Evolutionary conservation across 2,888 invertebrate species (phyloP), one percentile per base, ranked within the genome.

Genomic region (Andrena trimmerana): DNA sequence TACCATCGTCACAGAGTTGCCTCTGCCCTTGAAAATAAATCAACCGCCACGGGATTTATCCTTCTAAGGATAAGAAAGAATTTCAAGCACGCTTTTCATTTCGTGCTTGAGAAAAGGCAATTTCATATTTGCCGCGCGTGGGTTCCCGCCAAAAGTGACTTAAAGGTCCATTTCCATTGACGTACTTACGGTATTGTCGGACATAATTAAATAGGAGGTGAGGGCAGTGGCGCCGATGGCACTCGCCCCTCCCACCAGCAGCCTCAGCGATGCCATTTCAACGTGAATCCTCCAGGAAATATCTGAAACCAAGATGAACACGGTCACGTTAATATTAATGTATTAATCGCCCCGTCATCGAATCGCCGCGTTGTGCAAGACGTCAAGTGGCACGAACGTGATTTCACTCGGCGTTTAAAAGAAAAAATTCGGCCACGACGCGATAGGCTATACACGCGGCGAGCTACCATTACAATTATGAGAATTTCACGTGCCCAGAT

Each of bases 191-290:
- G 92, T 86, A 65, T 89, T 91, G 91, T 96, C 96, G 2, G 95
- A 95, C 48, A 95, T 93, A 59, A 96, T 92, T 65, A 96, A 95
- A 95, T 96, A 96, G 16, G 95, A 95, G 0, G 96, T 95, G 20
- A 96, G 87, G 54, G 95, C 96, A 81, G 96, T 96, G 16, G 96
- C 95, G 63, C 95, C 95, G 20, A 96, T 95, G 1, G 96, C 95
- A 83, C 96, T 94, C 69, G 96, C 95, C 57, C 96, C 95, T 29
- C 96, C 94, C 81, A 96, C 94, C 84, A 96, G 92, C 92, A 95
- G 83, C 85, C 90, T 91, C 72, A 93, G 83, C 71, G 92, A 91
- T 63, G 93, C 92, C 93, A 93, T 93, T 69, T 65, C 89, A 36
- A 24, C 50, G 62, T 80, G 69, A 62, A 86, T 86, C 71, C 83